These are phyloP conservation scores for Stegastes partitus DNA, from an alignment of 2,113 vertebrate genomes.

Conservation along the genomic window DNA sequence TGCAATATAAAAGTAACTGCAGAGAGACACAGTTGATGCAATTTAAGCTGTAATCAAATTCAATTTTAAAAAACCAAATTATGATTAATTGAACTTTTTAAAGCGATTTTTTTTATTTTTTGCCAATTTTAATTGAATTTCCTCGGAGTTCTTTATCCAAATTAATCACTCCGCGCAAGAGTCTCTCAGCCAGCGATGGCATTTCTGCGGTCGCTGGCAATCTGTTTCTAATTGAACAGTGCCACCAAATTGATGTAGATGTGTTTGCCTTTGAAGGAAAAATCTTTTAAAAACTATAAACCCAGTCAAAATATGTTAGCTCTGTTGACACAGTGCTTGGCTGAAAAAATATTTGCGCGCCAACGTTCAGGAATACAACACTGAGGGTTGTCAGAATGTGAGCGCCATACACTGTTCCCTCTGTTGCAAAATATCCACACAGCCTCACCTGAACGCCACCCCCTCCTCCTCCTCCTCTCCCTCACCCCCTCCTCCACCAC, in stretches of 20 bases:
- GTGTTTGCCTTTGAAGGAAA: slow-evolving; percentile 80
- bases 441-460: slow-evolving; percentile 72
- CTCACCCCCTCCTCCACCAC: background rate
- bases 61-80: slow-evolving; percentile 15
- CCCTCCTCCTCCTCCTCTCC: background rate
- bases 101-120: background rate
- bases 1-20: background rate
- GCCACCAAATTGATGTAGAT: slow-evolving; percentile 76
- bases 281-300: slow-evolving; percentile 78
- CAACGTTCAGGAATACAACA: slow-evolving; percentile 77
- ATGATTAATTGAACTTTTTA: slow-evolving; percentile 29
- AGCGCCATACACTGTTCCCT: slow-evolving; percentile 81
- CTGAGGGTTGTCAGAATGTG: slow-evolving; percentile 79
- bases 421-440: slow-evolving; percentile 79
- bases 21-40: slow-evolving; percentile 6
- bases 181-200: slow-evolving; percentile 37
- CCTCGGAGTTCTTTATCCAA: slow-evolving; percentile 44
- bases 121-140: slow-evolving; percentile 36
- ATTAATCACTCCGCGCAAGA: slow-evolving; percentile 35
- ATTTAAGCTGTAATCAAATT: background rate
- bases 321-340: slow-evolving; percentile 83
- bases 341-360: slow-evolving; percentile 82
- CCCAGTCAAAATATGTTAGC: slow-evolving; percentile 75
- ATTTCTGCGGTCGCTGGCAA: slow-evolving; percentile 59
- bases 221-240: slow-evolving; percentile 73